A percentile compares a stretch with the other conserved stretches of the same genome.
phyloP scores from a whole-genome alignment of 2,113 vertebrate genomes.

The Saiga tatarica region DNA sequence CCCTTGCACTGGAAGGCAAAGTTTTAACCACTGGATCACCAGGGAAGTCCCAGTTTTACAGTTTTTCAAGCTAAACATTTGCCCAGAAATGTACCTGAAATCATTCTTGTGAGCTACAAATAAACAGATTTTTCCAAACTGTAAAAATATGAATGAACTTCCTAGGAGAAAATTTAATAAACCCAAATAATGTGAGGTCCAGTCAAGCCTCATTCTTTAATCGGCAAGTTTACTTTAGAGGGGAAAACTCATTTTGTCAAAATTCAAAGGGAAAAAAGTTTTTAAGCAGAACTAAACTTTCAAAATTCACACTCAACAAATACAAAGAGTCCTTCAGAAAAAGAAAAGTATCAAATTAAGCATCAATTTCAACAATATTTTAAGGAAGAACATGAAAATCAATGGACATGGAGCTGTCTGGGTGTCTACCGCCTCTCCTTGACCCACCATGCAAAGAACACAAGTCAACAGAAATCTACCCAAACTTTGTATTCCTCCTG shows the following conservation, averaged over 20 bases:
- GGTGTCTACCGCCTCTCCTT: rapidly evolving
- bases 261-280: background rate
- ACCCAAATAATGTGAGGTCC: background rate
- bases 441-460: background rate
- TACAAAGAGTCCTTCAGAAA: background rate
- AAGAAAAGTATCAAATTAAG: background rate
- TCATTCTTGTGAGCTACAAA: background rate
- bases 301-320: background rate
- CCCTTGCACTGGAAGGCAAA: background rate
- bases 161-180: background rate
- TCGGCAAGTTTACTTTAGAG: background rate
- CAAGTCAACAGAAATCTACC: background rate
- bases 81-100: background rate
- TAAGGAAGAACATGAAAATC: background rate
- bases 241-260: background rate
- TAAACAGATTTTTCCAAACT: background rate
- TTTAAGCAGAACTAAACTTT: background rate
- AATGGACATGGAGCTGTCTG: background rate
- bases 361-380: background rate
- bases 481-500: background rate
- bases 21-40: background rate
- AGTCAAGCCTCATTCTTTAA: background rate
- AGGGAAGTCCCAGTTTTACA: background rate
- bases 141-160: background rate
- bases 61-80: background rate